A percentile compares a stretch with the other conserved stretches of the same genome.
Evolutionary conservation across 2,113 vertebrate species (phyloP).

Genomic region (Romanogobio albipinnatus): DNA sequence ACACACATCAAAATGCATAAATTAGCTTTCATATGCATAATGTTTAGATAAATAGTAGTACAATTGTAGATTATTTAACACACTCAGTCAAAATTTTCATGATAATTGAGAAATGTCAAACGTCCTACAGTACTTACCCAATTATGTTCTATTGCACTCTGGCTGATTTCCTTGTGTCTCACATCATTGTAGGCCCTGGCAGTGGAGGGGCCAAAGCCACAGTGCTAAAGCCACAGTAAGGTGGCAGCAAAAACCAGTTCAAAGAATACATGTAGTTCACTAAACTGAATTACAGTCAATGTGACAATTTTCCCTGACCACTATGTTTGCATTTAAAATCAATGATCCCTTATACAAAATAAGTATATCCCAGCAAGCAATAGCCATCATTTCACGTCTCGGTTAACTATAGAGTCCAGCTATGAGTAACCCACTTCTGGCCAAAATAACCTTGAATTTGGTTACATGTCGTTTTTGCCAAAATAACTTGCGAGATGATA

Average conservation of each 20-base stretch:
- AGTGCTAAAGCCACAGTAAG: conserved; percentile 58
- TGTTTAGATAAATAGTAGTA: background rate
- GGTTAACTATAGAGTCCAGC: no score
- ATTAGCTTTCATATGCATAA: conserved; percentile 11
- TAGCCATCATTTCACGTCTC: no score
- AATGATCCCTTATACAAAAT: background rate
- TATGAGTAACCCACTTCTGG: no score
- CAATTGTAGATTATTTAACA: background rate
- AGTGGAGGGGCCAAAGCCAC: conserved; percentile 54
- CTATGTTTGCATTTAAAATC: background rate
- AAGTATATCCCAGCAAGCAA: background rate
- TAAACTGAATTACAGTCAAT: background rate
- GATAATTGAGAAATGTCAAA: conserved; percentile 28
- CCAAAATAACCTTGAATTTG: no score
- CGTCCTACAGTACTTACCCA: conserved; percentile 75
- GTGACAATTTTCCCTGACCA: background rate
- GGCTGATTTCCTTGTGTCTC: conserved; percentile 59
- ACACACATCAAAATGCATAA: conserved; percentile 24
- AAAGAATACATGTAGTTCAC: conserved; percentile 16
- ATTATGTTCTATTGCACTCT: conserved; percentile 50
- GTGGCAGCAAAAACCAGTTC: conserved; percentile 44
- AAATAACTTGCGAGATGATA: no score
- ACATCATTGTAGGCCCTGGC: conserved; percentile 66
- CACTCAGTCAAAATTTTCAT: background rate
- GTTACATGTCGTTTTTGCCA: no score